Conservation (phyloP, 2,113 vertebrate genomes). For the Melanotaenia duboulayi region DNA sequence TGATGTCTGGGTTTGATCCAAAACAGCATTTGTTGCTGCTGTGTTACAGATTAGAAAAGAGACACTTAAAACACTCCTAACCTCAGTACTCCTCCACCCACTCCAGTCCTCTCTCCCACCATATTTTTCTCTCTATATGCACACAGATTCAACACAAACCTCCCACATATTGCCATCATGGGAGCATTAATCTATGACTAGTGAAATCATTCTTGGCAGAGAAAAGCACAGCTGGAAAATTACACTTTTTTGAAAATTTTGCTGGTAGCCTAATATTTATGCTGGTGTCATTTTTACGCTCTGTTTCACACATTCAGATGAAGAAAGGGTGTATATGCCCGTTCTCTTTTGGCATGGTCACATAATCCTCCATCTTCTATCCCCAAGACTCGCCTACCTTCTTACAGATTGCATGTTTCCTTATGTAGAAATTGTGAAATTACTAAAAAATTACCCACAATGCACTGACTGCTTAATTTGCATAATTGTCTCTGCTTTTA, state of each 20-base stretch:
- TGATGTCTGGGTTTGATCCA: constrained; percentile 25
- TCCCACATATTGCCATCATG: constrained; percentile 39
- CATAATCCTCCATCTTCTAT: constrained; percentile 6
- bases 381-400: neutral
- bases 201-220: constrained; percentile 46
- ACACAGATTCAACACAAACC: constrained; percentile 20
- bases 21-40: constrained; percentile 44
- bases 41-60: constrained; percentile 46
- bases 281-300: neutral
- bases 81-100: constrained; percentile 32
- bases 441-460: constrained; percentile 53
- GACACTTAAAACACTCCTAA: constrained; percentile 40
- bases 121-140: neutral
- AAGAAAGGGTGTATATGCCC: neutral
- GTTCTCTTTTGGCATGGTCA: neutral
- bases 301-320: neutral
- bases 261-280: constrained; percentile 12
- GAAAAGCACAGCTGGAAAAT: constrained; percentile 30
- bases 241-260: neutral
- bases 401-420: constrained; percentile 6
- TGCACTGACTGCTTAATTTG: constrained; percentile 32
- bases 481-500: constrained; percentile 40
- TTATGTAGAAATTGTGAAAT: constrained; percentile 49
- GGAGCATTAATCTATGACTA: constrained; percentile 35
- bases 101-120: neutral